Evolutionary conservation across 2,888 invertebrate species (phyloP), one percentile per base, ranked within the genome.

Genomic region (Drosophila siamana): DNA sequence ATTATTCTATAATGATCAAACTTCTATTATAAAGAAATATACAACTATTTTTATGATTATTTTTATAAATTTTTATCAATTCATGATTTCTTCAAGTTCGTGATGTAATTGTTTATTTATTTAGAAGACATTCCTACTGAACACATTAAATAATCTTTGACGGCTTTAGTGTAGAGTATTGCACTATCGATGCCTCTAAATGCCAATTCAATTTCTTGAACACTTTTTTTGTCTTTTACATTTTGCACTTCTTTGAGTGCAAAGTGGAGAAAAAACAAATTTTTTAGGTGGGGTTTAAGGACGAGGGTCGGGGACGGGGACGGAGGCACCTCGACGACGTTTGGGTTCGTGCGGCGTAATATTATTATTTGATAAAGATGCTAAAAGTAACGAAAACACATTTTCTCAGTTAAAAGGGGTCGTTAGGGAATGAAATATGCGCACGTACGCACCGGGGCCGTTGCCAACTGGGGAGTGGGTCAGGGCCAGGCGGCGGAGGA

Each of bases 341-440:
- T 83, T 78, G 81, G 78, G 81, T 72, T 78, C 79, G 84, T 79
- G 86, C 75, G 79, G 88, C 80, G 87, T 90, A 90, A 88, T 89
- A 90, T 90, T 90, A 90, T 90, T 90, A 90, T 90, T 90, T 90
- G 90, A 90, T 90, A 90, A 90, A 90, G 91, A 90, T 90, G 89
- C 88, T 89, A 89, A 88, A 87, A 89, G 89, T 90, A 90, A 90
- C 87, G 89, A 90, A 90, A 90, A 90, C 90, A 90, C 90, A 90
- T 90, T 90, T 90, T 90, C 79, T 83, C 85, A 88, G 91, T 90
- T 90, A 90, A 90, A 90, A 90, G 90, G 90, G 91, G 90, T 90
- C 90, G 90, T 90, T 90, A 90, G 88, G 81, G 84, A 89, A 89
- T 90, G 88, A 90, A 90, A 90, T 90, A 90, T 90, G 90, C 88